phyloP scores from a whole-genome alignment of 53 echinoderm and acorn worm genomes.

The Paracentrotus lividus region DNA sequence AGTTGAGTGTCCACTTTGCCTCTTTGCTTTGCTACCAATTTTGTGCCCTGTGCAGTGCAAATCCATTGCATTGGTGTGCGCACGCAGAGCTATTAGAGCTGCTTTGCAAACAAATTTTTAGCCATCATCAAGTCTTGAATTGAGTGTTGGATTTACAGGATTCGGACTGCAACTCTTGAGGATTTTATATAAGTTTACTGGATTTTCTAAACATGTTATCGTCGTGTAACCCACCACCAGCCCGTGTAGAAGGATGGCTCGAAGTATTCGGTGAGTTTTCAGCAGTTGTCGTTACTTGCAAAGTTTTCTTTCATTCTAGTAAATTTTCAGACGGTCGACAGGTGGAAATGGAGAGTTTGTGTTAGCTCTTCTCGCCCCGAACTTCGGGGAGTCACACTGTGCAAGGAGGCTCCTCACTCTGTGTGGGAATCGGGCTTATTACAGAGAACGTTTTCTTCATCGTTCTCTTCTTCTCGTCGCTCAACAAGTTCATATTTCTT shows the following conservation, averaged over 20 bases:
- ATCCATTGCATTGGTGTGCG: not conserved
- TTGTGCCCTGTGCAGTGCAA: not conserved
- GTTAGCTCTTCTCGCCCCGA: not conserved
- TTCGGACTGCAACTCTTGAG: not conserved
- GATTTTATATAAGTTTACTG: not conserved
- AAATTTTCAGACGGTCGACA: not conserved
- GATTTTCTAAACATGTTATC: not conserved
- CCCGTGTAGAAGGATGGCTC: conserved; percentile 45
- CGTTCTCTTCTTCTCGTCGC: not conserved
- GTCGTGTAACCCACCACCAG: conserved; percentile 30
- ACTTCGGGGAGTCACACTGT: not conserved
- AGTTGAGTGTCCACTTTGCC: not conserved
- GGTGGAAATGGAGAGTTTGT: not conserved
- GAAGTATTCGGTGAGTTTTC: conserved; percentile 50
- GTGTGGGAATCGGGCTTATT: not conserved
- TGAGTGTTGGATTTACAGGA: too few relatives aligned
- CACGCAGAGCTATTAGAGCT: not conserved
- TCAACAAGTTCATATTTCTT: not conserved
- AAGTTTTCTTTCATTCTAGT: not conserved
- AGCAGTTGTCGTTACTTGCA: not conserved
- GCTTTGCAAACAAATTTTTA: not conserved
- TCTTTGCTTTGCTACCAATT: not conserved
- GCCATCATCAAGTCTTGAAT: too few relatives aligned
- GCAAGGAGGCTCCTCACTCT: too few relatives aligned
- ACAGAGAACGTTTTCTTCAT: not conserved